Conservation (phyloP, 2,888 invertebrate species). For the Nemotelus pantherinus region DNA sequence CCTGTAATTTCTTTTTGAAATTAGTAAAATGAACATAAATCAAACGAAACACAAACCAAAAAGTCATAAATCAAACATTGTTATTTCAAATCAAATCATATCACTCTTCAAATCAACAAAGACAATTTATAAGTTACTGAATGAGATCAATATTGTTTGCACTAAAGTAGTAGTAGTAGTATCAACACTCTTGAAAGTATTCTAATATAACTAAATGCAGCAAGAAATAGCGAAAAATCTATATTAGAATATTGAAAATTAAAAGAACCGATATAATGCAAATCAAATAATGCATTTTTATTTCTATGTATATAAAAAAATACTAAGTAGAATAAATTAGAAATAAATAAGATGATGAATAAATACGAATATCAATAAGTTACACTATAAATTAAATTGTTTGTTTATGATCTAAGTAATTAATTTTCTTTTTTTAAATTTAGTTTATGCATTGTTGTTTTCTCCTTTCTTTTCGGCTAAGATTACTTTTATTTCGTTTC, state of each 20-base stretch:
- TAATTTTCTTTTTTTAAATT: not conserved
- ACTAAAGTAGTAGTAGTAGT: too few species aligned
- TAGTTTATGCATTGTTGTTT: slow-evolving; percentile 40
- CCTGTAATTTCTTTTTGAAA: not conserved
- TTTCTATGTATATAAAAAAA: not conserved
- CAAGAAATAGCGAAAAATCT: too few species aligned
- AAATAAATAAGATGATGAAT: slow-evolving; percentile 7
- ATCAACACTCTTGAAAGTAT: too few species aligned
- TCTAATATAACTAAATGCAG: too few species aligned
- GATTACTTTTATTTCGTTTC: slow-evolving; percentile 15
- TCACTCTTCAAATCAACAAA: slow-evolving; percentile 11
- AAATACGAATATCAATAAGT: slow-evolving; percentile 3
- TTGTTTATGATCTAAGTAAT: not conserved
- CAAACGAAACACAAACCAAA: slow-evolving; percentile 18
- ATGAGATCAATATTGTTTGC: too few species aligned
- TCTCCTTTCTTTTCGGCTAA: not conserved
- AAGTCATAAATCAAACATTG: not conserved
- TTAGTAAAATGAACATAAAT: slow-evolving; percentile 14
- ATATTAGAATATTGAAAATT: too few species aligned
- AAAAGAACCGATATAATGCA: not conserved
- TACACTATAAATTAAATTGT: not conserved
- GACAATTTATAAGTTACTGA: not conserved
- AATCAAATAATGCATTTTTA: not conserved
- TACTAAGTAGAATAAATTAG: slow-evolving; percentile 1
- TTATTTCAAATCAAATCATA: slow-evolving; percentile 2